phyloP scores from a whole-genome alignment of 37 sponge, comb jelly and placozoan species.

The Beroe forskalii region DNA sequence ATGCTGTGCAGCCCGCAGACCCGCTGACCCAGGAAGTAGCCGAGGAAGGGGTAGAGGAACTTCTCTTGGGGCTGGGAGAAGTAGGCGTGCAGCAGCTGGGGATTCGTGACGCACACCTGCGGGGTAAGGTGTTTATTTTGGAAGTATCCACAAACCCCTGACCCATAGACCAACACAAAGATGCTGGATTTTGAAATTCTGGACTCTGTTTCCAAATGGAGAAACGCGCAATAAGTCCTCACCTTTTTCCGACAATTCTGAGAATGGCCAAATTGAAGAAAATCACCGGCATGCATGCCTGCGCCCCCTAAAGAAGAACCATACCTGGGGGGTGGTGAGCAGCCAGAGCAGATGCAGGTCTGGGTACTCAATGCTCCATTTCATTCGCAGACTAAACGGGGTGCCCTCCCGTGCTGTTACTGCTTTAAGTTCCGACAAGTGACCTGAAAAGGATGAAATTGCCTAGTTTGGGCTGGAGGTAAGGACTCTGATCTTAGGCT shows the following conservation, averaged over 20 bases:
- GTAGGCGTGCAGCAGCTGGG: background rate
- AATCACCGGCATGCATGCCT: too few relatives aligned
- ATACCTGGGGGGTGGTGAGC: constrained; percentile 8
- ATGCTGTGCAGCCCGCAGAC: background rate
- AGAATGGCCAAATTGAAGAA: too few relatives aligned
- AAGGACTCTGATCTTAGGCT: too few relatives aligned
- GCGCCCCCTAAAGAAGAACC: too few relatives aligned
- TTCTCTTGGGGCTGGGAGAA: constrained; percentile 55
- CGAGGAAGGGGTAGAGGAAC: constrained; percentile 58
- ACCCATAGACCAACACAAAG: too few relatives aligned
- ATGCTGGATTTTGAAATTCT: too few relatives aligned
- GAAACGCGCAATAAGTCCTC: too few relatives aligned
- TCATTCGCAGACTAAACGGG: background rate
- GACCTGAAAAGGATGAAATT: constrained; percentile 1
- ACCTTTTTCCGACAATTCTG: too few relatives aligned
- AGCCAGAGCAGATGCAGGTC: background rate
- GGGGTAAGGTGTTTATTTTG: too few relatives aligned
- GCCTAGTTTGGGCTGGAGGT: too few relatives aligned
- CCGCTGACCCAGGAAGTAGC: constrained; percentile 7
- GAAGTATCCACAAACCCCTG: too few relatives aligned
- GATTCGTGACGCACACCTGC: constrained; percentile 7
- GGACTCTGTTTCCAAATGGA: too few relatives aligned
- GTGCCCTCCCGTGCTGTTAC: background rate
- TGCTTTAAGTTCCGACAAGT: background rate
- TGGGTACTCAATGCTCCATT: background rate